Evolutionary conservation across 2,797 vertebrate genomes (phyloP).

Genomic region (Phrynocephalus forsythii): DNA sequence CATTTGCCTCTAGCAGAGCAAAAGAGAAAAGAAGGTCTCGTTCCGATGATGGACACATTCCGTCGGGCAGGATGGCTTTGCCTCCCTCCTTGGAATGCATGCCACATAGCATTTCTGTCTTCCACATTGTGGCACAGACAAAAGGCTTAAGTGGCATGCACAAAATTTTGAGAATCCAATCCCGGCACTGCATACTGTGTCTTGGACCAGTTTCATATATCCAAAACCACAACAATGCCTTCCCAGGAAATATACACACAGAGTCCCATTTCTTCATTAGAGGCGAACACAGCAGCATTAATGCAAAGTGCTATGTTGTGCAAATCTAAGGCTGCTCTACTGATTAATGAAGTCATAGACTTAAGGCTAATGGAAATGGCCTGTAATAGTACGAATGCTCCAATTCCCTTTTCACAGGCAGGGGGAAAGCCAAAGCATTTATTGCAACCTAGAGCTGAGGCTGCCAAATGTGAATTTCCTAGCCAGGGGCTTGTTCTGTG

Average conservation of each 20-base stretch:
- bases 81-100: no score
- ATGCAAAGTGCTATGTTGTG: background rate
- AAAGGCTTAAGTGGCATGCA: background rate
- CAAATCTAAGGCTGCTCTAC: background rate
- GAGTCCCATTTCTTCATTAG: background rate
- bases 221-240: background rate
- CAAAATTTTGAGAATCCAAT: background rate
- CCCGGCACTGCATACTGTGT: background rate
- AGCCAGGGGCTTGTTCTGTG: slow-evolving; percentile 26
- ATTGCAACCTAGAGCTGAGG: background rate
- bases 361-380: slow-evolving; percentile 18
- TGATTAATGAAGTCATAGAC: slow-evolving; percentile 14
- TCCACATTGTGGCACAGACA: no score
- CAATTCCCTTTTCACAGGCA: background rate
- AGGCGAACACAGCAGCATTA: background rate
- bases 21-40: no score
- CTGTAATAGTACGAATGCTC: slow-evolving; percentile 8
- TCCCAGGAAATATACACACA: background rate
- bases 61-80: no score
- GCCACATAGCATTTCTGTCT: no score
- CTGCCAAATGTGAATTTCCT: slow-evolving; percentile 37
- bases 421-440: background rate
- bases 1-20: no score
- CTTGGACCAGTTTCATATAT: background rate
- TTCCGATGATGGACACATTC: no score